Conservation (phyloP, 92 coral and sea anemone genomes). For the Epizoanthus stellaris region DNA sequence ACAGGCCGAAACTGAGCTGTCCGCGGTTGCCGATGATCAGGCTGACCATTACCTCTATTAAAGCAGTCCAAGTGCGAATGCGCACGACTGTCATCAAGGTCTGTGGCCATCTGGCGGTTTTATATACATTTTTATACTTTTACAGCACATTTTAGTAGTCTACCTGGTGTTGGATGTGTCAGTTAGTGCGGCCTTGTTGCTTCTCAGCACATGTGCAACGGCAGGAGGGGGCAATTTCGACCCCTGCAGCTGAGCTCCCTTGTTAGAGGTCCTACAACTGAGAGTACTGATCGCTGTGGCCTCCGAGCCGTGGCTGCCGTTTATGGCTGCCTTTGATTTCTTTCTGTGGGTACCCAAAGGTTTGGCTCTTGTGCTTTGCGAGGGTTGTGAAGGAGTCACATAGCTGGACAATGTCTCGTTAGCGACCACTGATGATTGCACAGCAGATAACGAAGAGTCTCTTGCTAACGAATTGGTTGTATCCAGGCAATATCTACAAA, state of each 20-base stretch:
- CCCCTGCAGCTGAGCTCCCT: not conserved
- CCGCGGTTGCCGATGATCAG: too few relatives aligned
- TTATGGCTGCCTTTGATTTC: constrained; percentile 9
- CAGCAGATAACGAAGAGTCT: constrained; percentile 56
- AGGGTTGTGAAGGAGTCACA: constrained; percentile 7
- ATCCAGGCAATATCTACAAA: constrained; percentile 85
- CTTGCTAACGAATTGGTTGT: constrained; percentile 56
- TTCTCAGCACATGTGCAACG: not conserved
- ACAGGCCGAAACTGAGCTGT: too few relatives aligned
- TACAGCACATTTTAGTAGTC: not conserved
- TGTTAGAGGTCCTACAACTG: not conserved
- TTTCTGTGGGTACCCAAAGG: constrained; percentile 5
- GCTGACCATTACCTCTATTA: too few relatives aligned
- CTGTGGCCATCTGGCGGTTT: too few relatives aligned
- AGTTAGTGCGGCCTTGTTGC: not conserved
- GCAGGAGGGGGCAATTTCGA: not conserved
- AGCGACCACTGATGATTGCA: constrained; percentile 66
- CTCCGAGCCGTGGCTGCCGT: not conserved
- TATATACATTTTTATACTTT: too few relatives aligned
- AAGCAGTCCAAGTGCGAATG: too few relatives aligned
- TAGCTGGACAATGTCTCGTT: constrained; percentile 81
- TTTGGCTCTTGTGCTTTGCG: not conserved
- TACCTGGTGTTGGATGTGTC: constrained; percentile 7
- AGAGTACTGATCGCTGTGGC: not conserved
- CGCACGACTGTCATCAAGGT: too few relatives aligned